Conservation (phyloP, 2,888 invertebrate species). For the Acanthosepion lycidas region DNA sequence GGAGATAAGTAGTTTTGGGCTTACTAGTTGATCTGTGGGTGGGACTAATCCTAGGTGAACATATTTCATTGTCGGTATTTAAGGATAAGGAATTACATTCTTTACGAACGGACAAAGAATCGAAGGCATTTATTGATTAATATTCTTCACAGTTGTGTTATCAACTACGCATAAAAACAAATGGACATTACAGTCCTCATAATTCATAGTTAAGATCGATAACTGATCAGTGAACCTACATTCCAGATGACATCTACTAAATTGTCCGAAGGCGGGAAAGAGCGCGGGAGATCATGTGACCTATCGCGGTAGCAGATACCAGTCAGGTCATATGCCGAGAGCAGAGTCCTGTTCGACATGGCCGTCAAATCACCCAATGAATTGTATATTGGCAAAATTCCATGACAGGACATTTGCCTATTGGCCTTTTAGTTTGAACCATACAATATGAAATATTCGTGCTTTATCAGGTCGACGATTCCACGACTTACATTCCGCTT, state of each 20-base stretch:
- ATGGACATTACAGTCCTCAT: background rate
- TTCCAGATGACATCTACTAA: background rate
- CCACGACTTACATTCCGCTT: background rate
- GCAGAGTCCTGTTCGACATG: background rate
- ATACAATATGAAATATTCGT: background rate
- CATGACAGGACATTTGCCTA: background rate
- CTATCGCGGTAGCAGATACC: background rate
- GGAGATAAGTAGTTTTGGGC: too few relatives aligned
- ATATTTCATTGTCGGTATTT: too few relatives aligned
- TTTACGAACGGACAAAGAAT: background rate
- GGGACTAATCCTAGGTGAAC: too few relatives aligned
- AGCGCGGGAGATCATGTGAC: background rate
- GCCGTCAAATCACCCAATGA: background rate
- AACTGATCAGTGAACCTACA: background rate
- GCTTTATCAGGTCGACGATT: background rate
- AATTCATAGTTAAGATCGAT: background rate
- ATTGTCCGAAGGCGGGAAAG: background rate
- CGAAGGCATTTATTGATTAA: background rate
- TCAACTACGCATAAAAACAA: constrained; percentile 40
- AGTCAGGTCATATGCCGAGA: constrained; percentile 10
- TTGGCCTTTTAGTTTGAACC: background rate
- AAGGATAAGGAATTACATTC: too few relatives aligned
- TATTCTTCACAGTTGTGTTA: background rate
- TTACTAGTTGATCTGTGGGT: too few relatives aligned
- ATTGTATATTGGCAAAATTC: background rate